Evolutionary conservation across 2,113 vertebrate genomes (phyloP), one percentile per base, ranked within the genome.

Genomic region (Merops nubicus): DNA sequence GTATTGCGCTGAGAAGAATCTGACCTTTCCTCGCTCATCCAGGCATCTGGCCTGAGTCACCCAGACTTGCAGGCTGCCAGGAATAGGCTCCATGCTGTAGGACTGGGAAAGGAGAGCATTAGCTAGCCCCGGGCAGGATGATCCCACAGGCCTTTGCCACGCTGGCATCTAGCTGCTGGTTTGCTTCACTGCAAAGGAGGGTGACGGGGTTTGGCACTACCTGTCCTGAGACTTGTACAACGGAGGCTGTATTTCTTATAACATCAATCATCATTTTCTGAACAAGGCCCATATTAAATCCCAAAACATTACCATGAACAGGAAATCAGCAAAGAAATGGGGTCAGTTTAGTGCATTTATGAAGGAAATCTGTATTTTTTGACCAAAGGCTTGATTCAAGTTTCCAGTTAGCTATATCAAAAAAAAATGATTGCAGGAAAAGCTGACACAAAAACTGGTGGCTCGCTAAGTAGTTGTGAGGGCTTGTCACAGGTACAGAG

Each of bases 171-270:
- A 73, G 29, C 23, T 85, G 25, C 54, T 53, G 7, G 8, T 74
- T 67, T 86, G 3, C 72, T 70, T 92, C 54, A 43, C 45, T 54
- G 56, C 15, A 22, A 69, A 84, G 16, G 33, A 70, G 42, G 6
- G 13, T 43, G 38, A 62, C 28, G 14, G 40, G 34, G 33, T 77
- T 81, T 80, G 36, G 65, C 81, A 62, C 15, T 8, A 29, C 18
- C 13, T 0, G 0, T 43, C 63, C n/a, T 62, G 28, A 50, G n/a
- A 79, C 26, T 29, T 47, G n/a, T 29, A 59, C 33, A n/a, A 38
- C 50, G 29, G 18, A 65, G 64, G 8, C 3, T 0, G 5, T 21
- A 3, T 74, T 86, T 77, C 28, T 87, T 85, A 47, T 2, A n/a
- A 18, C 14, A 56, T 34, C 3, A 1, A 20, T 74, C 50, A 75